A percentile compares a stretch with the other conserved stretches of the same genome.
These are phyloP conservation scores for Melikaiella ostensackeni DNA, from an alignment of 2,888 invertebrate genomes.

Conservation along the genomic window DNA sequence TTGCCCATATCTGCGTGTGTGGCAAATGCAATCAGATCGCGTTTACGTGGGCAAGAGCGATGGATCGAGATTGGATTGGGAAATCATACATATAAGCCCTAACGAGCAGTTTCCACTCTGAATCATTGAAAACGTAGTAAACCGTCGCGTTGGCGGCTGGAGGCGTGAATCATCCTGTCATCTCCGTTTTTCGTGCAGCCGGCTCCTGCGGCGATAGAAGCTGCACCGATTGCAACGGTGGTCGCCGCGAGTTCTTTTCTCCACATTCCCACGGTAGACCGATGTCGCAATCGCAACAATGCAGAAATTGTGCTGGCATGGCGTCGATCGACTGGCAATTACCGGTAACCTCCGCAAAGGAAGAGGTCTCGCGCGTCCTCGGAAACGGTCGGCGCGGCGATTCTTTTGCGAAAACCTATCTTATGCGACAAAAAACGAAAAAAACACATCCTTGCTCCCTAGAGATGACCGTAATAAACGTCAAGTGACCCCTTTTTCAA, in stretches of 20 bases:
- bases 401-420: constrained; percentile 45
- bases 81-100: constrained; percentile 39
- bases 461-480: neutral
- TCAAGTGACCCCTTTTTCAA: neutral
- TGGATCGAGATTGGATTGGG: constrained; percentile 36
- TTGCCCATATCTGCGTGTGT: constrained; percentile 27
- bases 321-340: constrained; percentile 59
- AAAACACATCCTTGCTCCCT: neutral
- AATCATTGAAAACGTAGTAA: constrained; percentile 58
- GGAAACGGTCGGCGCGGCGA: constrained; percentile 42
- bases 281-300: constrained; percentile 68
- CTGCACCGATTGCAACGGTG: constrained; percentile 33
- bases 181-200: constrained; percentile 54
- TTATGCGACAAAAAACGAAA: neutral
- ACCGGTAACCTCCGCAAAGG: constrained; percentile 46
- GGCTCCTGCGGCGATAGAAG: constrained; percentile 25
- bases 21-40: neutral
- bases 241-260: constrained; percentile 6
- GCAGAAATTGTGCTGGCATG: constrained; percentile 61
- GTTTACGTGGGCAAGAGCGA: constrained; percentile 18
- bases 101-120: constrained; percentile 49
- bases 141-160: constrained; percentile 31
- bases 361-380: constrained; percentile 45
- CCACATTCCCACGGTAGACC: constrained; percentile 64
- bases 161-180: constrained; percentile 57